Evolutionary conservation across 2,888 invertebrate species (phyloP).

Genomic region (Hermaeophaga mercurialis): DNA sequence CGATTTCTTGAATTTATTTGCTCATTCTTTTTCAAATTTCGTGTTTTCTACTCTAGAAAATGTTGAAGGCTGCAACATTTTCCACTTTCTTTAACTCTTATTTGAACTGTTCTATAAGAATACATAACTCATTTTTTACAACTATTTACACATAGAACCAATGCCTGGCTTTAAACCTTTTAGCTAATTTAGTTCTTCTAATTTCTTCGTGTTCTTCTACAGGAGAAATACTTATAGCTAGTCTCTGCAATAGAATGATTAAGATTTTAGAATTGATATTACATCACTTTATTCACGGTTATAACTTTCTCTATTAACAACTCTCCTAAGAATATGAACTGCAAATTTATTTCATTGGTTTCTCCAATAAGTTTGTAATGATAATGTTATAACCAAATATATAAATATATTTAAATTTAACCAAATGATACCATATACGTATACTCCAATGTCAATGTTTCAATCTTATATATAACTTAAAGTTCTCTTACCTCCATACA

Average conservation of each 20-base stretch:
- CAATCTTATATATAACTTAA: too few relatives aligned
- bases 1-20: too few relatives aligned
- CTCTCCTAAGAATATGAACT: too few relatives aligned
- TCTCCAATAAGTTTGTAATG: too few relatives aligned
- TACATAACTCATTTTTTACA: background rate
- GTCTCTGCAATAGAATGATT: constrained; percentile 58
- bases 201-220: constrained; percentile 70
- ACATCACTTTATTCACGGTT: too few relatives aligned
- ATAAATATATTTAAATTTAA: too few relatives aligned
- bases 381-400: too few relatives aligned
- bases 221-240: constrained; percentile 71
- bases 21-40: background rate
- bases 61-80: constrained; percentile 27
- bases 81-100: constrained; percentile 15
- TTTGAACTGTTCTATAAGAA: background rate
- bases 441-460: too few relatives aligned
- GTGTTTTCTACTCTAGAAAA: constrained; percentile 9
- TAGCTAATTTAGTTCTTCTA: constrained; percentile 64
- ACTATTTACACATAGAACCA: constrained; percentile 68
- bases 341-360: too few relatives aligned
- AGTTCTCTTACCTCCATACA: constrained; percentile 65
- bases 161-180: constrained; percentile 67
- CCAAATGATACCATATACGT: too few relatives aligned
- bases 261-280: background rate
- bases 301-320: too few relatives aligned